Percentiles rank a stretch among this genome's conserved stretches.
Conservation (phyloP, 2,797 vertebrate genomes). For the Anabacerthia variegaticeps region DNA sequence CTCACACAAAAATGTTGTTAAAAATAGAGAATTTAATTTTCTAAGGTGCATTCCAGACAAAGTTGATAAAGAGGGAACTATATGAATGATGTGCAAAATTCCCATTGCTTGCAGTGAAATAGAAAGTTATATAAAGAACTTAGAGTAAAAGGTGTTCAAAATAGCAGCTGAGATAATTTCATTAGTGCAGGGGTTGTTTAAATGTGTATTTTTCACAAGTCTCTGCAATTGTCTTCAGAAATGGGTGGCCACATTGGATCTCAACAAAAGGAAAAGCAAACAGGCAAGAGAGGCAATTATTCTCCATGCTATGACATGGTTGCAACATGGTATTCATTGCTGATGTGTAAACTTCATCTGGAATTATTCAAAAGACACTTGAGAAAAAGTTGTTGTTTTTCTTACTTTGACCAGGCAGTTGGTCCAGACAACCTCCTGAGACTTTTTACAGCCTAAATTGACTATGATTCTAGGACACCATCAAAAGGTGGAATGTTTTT, state of each 20-base stretch:
- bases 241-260: neutral
- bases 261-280: neutral
- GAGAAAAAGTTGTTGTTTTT: neutral
- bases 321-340: fast-evolving
- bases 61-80: neutral
- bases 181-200: neutral
- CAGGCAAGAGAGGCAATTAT: neutral
- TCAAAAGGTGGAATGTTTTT: neutral
- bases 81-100: neutral
- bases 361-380: neutral
- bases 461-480: neutral
- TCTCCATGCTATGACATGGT: neutral
- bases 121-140: neutral
- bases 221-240: neutral
- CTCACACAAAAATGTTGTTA: neutral
- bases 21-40: neutral
- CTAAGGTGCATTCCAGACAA: neutral
- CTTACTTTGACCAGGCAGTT: neutral
- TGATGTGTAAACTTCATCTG: neutral
- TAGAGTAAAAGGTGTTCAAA: neutral
- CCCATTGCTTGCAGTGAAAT: neutral
- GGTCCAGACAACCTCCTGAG: neutral
- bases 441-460: neutral
- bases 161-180: neutral
- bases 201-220: neutral